Percentiles rank a stretch among this genome's conserved stretches.
These are phyloP conservation scores for Lepus timidus DNA, from an alignment of 2,113 vertebrate genomes.

Conservation along the genomic window DNA sequence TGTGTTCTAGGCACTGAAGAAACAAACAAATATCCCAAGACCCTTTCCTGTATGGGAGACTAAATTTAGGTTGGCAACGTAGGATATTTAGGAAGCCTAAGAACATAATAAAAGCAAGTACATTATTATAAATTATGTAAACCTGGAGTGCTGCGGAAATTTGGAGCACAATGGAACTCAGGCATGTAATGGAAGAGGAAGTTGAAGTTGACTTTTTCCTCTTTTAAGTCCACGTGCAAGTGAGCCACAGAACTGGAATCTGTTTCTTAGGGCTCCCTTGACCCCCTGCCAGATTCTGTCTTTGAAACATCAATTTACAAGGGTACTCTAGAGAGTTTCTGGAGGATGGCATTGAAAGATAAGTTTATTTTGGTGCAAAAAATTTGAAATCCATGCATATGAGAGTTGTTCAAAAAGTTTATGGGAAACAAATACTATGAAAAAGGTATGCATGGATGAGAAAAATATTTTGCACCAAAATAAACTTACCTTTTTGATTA, in stretches of 20 bases:
- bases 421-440: no score
- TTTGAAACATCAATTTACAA: neutral
- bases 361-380: no score
- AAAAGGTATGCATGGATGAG: no score
- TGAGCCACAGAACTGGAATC: neutral
- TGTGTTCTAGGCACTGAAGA: neutral
- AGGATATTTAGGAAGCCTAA: neutral
- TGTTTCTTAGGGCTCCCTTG: neutral
- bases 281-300: neutral
- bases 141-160: neutral
- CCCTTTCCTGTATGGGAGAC: neutral
- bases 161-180: neutral
- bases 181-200: neutral
- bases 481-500: no score
- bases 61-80: neutral
- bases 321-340: no score
- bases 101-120: neutral
- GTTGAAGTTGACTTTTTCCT: constrained; percentile 2
- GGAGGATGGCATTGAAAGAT: no score
- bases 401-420: no score
- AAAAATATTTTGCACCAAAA: no score
- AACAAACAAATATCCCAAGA: neutral
- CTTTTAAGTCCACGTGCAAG: neutral
- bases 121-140: neutral
- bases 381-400: no score